A percentile compares a stretch with the other conserved stretches of the same genome.
Evolutionary conservation across 2,888 invertebrate species (phyloP).

Genomic region (Merodon equestris): DNA sequence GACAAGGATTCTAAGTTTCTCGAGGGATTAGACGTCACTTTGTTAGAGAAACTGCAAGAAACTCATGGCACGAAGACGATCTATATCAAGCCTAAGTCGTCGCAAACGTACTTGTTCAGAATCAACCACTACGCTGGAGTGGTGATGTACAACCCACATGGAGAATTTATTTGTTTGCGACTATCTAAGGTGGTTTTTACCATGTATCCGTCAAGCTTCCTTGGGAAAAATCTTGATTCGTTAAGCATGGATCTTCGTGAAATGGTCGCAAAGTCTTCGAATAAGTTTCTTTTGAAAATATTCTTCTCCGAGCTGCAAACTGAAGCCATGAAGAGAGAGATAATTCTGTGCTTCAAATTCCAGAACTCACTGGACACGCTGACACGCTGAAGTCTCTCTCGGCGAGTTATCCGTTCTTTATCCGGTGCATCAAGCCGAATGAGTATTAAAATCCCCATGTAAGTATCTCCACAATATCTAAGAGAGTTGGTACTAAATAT

Average conservation of each 20-base stretch:
- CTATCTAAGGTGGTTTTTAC: too few relatives aligned
- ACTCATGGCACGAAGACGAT: slow-evolving; percentile 87
- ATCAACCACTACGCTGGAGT: slow-evolving; percentile 95
- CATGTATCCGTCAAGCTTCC: slow-evolving; percentile 83
- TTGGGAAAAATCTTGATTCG: slow-evolving; percentile 97
- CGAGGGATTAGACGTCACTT: slow-evolving; percentile 87
- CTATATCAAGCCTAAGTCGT: slow-evolving; percentile 93
- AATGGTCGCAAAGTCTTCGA: slow-evolving; percentile 87
- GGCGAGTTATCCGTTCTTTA: slow-evolving; percentile 95
- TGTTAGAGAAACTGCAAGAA: slow-evolving; percentile 91
- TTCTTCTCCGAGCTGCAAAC: slow-evolving; percentile 84
- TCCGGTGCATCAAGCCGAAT: slow-evolving; percentile 97
- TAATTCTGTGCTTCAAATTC: slow-evolving; percentile 92
- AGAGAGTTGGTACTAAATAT: too few relatives aligned
- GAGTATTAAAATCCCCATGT: slow-evolving; percentile 92
- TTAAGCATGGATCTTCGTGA: slow-evolving; percentile 92
- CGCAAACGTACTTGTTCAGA: slow-evolving; percentile 90
- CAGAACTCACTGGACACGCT: slow-evolving; percentile 91
- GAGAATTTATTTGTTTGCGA: too few relatives aligned
- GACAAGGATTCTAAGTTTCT: slow-evolving; percentile 95
- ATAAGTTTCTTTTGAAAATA: slow-evolving; percentile 87
- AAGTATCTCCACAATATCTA: slow-evolving; percentile 74
- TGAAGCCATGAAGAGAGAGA: slow-evolving; percentile 84
- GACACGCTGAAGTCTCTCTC: slow-evolving; percentile 93
- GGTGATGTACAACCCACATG: slow-evolving; percentile 91